Evolutionary conservation across 2,888 invertebrate species (phyloP).

Genomic region (Chesias legatella): DNA sequence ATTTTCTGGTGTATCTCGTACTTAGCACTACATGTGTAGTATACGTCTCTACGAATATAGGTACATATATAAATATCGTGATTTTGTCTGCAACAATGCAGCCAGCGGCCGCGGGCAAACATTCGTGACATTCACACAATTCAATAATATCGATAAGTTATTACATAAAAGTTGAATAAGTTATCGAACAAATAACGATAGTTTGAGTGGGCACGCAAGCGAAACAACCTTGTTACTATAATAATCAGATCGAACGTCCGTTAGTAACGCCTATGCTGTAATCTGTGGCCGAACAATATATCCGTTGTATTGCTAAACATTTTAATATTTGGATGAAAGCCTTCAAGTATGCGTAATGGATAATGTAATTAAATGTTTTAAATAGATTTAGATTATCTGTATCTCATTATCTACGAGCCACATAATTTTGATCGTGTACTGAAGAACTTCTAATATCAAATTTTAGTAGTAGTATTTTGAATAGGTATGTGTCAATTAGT

Average conservation of each 20-base stretch:
- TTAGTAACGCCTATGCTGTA: background rate
- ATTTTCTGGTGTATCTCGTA: too few relatives aligned
- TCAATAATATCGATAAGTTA: constrained; percentile 11
- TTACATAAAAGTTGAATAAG: constrained; percentile 23
- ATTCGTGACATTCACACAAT: constrained; percentile 10
- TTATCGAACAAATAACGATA: constrained; percentile 22
- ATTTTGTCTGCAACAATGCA: background rate
- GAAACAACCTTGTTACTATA: constrained; percentile 38
- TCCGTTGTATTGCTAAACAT: constrained; percentile 26
- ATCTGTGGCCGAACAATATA: constrained; percentile 20
- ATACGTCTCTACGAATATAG: too few relatives aligned
- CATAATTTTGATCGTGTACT: too few relatives aligned
- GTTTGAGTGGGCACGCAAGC: constrained; percentile 38
- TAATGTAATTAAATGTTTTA: constrained; percentile 11
- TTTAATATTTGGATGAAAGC: constrained; percentile 24
- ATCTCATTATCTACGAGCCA: background rate
- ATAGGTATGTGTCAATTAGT: too few relatives aligned
- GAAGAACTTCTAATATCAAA: too few relatives aligned
- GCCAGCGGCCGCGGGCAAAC: background rate
- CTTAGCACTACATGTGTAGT: too few relatives aligned
- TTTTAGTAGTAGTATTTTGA: too few relatives aligned
- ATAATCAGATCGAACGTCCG: constrained; percentile 37
- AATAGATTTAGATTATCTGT: constrained; percentile 5
- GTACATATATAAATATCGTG: too few relatives aligned
- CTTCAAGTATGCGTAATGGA: constrained; percentile 14